Base-by-base conservation (phyloP, 2,797 vertebrate genomes). In the Halcyon badia region DNA sequence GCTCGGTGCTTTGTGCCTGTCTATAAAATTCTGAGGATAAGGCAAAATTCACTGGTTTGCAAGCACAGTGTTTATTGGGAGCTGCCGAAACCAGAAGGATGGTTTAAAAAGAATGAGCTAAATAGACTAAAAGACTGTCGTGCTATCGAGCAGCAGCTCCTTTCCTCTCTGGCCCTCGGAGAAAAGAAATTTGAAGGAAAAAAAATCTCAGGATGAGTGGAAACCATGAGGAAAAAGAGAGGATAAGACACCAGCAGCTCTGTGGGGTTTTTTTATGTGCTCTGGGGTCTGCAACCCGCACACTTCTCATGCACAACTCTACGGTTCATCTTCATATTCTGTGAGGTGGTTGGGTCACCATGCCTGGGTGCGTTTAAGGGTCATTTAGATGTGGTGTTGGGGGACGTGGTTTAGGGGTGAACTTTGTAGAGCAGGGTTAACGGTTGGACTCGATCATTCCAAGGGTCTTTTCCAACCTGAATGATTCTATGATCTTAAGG, bases 1-100 rank as follows among this genome's bases (percentile, higher is more conserved):
- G 68, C 44, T 95, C 31, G 7, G 20, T 90, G 73, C 39, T 87
- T 69, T 77, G 58, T 71, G 66, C 87, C 41, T 94, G 73, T 73
- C 77, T 65, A 35, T 21, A 57, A 84, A 76, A 92, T 82, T 76
- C 61, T n/a, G 56, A 72, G 62, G n/a, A 26, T 46, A 81, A 86
- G 64, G 73, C 48, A 92, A 95, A 96, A 83, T 61, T 33, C 56
- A 78, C n/a, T 70, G 14, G 41, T 96, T 94, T 71, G 52, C 68
- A 80, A 90, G 42, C n/a, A 51, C n/a, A 51, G 69, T 89, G 48
- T 14, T 89, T 82, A 71, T 33, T 39, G 62, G 25, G 28, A 94
- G 14, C 35, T 72, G 44, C 75, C 75, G 49, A 69, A 93, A 80
- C 16, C 1, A 2, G 49, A 73, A 90, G 4, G 19, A 69, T 56